Conservation (phyloP, 2,888 invertebrate species). For the Tenthredo mesomela region DNA sequence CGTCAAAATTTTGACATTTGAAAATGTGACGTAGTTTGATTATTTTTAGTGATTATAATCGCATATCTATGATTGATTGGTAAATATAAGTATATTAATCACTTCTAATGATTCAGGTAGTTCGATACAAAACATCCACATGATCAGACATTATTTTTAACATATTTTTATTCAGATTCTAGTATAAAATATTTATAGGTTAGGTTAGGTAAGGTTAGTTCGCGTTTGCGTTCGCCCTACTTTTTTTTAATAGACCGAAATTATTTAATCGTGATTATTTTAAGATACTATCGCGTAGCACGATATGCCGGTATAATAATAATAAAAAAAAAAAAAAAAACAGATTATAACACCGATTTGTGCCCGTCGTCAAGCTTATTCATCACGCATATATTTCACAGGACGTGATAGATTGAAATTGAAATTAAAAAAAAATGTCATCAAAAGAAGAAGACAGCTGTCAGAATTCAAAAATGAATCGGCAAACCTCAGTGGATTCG, state of each 20-base stretch:
- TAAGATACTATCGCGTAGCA: neutral
- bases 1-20: conserved; percentile 18
- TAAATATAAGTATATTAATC: neutral
- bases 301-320: neutral
- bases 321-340: too few species aligned
- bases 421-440: conserved; percentile 3
- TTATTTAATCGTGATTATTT: neutral
- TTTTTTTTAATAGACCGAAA: neutral
- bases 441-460: conserved; percentile 36
- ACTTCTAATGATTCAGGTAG: neutral
- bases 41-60: neutral
- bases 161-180: neutral
- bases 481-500: conserved; percentile 5
- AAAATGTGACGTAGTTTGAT: conserved; percentile 20
- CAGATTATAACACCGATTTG: neutral
- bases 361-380: neutral
- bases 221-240: neutral
- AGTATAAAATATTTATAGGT: neutral
- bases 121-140: neutral
- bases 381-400: neutral
- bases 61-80: neutral
- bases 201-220: neutral
- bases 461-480: conserved; percentile 38
- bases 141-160: neutral
- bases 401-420: neutral